phyloP scores from a whole-genome alignment of 2,113 vertebrate genomes.

The Dolichallabes microphthalmus region DNA sequence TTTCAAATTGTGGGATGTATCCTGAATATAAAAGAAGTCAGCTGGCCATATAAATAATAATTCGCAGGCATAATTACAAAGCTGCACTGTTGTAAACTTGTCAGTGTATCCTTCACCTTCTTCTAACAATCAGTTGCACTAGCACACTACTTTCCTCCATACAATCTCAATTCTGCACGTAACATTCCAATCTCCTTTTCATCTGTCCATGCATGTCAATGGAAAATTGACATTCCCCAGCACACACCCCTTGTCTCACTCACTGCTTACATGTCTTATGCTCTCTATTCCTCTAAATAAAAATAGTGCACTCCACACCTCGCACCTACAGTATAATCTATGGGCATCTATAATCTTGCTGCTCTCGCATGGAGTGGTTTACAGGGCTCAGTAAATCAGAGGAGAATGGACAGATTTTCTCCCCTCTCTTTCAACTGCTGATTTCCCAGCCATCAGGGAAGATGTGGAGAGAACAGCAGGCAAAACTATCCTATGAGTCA shows the following conservation, averaged over 20 bases:
- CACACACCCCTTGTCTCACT: slow-evolving; percentile 2
- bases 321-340: slow-evolving; percentile 57
- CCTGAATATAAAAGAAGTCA: slow-evolving; percentile 57
- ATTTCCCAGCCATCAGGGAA: slow-evolving; percentile 36
- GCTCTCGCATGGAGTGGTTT: slow-evolving; percentile 56
- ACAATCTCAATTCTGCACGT: background rate
- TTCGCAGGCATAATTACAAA: slow-evolving; percentile 72
- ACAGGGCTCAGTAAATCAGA: slow-evolving; percentile 66
- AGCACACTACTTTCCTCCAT: slow-evolving; percentile 40
- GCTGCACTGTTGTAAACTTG: slow-evolving; percentile 68
- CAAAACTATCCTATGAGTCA: slow-evolving; percentile 7
- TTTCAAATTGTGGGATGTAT: slow-evolving; percentile 58
- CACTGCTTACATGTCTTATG: background rate
- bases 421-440: slow-evolving; percentile 25
- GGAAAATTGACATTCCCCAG: slow-evolving; percentile 34
- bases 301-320: slow-evolving; percentile 47
- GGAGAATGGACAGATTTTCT: slow-evolving; percentile 65
- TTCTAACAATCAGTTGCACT: slow-evolving; percentile 63
- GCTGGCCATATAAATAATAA: slow-evolving; percentile 67
- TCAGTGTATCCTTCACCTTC: slow-evolving; percentile 60
- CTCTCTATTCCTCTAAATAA: background rate
- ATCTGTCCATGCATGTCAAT: slow-evolving; percentile 60
- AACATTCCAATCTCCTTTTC: slow-evolving; percentile 8
- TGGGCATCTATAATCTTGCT: slow-evolving; percentile 67
- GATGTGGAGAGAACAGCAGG: background rate